Conservation (phyloP, 2,888 invertebrate genomes). For the Ochropleura leucogaster region DNA sequence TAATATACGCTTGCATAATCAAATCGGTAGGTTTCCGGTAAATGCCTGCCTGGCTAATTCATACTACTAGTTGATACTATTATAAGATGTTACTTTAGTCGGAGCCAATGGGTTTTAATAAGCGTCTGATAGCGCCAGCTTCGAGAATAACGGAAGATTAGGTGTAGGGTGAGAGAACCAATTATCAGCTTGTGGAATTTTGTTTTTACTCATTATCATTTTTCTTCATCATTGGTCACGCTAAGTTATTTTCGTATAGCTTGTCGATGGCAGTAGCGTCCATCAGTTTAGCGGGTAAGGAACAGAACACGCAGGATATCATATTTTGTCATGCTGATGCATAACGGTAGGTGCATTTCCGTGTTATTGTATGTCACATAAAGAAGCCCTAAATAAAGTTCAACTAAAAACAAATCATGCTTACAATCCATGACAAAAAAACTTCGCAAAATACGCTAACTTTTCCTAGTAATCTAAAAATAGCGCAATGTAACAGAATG, state of each 20-base stretch:
- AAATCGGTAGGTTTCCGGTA: slow-evolving; percentile 23
- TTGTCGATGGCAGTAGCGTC: neutral
- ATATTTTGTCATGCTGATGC: neutral
- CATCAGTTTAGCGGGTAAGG: neutral
- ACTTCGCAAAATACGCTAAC: neutral
- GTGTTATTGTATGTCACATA: no score
- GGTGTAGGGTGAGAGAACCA: slow-evolving; percentile 27
- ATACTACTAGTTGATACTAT: slow-evolving; percentile 27
- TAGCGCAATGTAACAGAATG: neutral
- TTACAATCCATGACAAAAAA: no score
- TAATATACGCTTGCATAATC: slow-evolving; percentile 46
- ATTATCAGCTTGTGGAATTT: neutral
- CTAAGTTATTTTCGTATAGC: neutral
- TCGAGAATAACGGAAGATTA: slow-evolving; percentile 47
- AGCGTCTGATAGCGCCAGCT: slow-evolving; percentile 13
- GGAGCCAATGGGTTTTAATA: slow-evolving; percentile 41
- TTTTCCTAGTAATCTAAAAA: slow-evolving; percentile 3
- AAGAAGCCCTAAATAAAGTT: neutral
- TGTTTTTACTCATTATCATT: no score
- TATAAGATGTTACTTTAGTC: slow-evolving; percentile 29
- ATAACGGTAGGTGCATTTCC: no score
- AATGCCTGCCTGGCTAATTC: slow-evolving; percentile 5
- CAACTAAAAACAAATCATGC: no score
- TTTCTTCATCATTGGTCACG: no score
- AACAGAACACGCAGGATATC: neutral